Evolutionary conservation across 2,113 vertebrate genomes (phyloP).

Genomic region (Theristicus caerulescens): DNA sequence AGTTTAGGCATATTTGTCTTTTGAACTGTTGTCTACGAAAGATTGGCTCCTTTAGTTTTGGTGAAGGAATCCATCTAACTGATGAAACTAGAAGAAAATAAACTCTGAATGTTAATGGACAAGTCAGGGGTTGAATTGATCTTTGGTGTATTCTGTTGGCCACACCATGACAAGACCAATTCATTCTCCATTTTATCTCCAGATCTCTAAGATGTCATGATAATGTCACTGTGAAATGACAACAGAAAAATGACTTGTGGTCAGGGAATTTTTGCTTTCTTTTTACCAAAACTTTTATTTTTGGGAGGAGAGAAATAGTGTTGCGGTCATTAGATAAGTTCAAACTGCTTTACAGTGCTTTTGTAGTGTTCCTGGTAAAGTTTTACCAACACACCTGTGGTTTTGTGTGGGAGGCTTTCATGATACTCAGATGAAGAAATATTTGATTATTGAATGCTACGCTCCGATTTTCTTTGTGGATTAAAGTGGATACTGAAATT

Average conservation of each 20-base stretch:
- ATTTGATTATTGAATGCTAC: not conserved
- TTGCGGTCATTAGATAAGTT: not conserved
- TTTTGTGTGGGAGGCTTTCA: not conserved
- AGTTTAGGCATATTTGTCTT: not conserved
- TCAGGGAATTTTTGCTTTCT: not conserved
- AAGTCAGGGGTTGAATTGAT: not conserved
- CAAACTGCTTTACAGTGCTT: not conserved
- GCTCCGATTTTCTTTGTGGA: not conserved
- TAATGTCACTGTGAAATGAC: not conserved
- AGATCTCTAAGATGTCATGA: not conserved
- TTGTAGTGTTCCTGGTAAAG: not conserved
- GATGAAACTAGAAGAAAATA: not conserved
- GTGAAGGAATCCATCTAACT: not conserved
- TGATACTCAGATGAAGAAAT: not conserved
- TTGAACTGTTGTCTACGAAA: not conserved
- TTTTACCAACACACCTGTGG: not conserved
- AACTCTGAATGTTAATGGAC: not conserved
- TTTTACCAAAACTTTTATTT: not conserved
- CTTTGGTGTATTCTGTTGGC: not conserved
- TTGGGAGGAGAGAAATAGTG: not conserved
- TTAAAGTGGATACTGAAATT: not conserved
- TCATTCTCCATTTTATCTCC: not conserved
- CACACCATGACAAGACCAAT: fast-evolving
- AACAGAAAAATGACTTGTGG: not conserved
- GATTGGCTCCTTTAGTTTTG: not conserved